Conservation (phyloP, 2,113 vertebrate species). For the Solea senegalensis region DNA sequence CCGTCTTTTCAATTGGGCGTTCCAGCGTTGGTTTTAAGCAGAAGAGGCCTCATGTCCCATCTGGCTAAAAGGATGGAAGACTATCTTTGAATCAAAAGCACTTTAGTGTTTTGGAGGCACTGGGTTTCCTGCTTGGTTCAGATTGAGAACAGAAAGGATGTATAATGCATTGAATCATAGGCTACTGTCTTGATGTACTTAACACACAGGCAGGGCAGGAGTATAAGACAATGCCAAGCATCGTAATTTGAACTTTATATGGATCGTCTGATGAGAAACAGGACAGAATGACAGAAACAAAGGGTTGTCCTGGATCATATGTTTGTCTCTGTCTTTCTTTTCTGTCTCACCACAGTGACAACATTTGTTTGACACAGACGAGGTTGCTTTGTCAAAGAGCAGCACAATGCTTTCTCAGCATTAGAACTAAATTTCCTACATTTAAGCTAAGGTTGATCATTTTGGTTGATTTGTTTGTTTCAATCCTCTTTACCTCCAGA, state of each 20-base stretch:
- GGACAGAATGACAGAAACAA: constrained; percentile 31
- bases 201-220: constrained; percentile 45
- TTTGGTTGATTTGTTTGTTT: neutral
- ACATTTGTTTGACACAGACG: constrained; percentile 34
- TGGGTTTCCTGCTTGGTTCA: constrained; percentile 56
- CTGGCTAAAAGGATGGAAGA: constrained; percentile 62
- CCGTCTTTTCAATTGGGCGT: constrained; percentile 59
- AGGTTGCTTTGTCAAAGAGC: constrained; percentile 35
- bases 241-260: constrained; percentile 60
- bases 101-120: constrained; percentile 57
- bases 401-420: constrained; percentile 30
- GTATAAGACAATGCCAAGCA: constrained; percentile 40
- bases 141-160: constrained; percentile 61
- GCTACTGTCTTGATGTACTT: constrained; percentile 53
- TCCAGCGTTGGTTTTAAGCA: constrained; percentile 49
- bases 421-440: constrained; percentile 25
- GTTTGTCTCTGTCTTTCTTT: constrained; percentile 37
- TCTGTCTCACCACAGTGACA: constrained; percentile 52
- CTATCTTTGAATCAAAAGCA: constrained; percentile 70
- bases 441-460: constrained; percentile 11
- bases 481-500: too few relatives aligned
- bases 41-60: constrained; percentile 64
- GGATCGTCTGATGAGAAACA: constrained; percentile 57
- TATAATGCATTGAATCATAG: constrained; percentile 57
- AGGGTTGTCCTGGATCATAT: constrained; percentile 22